A percentile compares a stretch with the other conserved stretches of the same genome.
phyloP scores from a whole-genome alignment of 2,888 invertebrate species.

The Diarsia dahlii region DNA sequence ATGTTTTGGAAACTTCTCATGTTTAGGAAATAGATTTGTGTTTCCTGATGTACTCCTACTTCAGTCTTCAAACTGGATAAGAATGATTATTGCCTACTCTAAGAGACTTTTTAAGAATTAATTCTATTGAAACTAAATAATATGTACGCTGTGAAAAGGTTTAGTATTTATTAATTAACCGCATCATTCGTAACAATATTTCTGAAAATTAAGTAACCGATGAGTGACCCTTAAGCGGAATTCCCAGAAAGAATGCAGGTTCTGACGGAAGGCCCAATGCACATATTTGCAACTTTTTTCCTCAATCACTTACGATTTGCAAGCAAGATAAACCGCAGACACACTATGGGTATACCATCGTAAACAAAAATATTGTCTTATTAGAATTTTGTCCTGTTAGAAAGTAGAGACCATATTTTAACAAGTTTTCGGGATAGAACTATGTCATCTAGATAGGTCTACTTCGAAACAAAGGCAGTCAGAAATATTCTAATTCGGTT shows the following conservation, averaged over 20 bases:
- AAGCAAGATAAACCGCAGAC: conserved; percentile 49
- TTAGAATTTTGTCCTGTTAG: conserved; percentile 3
- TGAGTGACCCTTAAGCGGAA: conserved; percentile 1
- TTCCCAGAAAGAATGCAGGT: conserved; percentile 14
- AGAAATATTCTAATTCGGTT: conserved; percentile 17
- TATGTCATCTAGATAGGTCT: neutral
- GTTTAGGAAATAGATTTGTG: neutral
- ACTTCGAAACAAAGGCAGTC: neutral
- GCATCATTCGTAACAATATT: neutral
- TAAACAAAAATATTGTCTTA: conserved; percentile 13
- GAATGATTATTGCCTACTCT: neutral
- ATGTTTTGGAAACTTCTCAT: neutral
- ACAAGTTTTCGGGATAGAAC: neutral
- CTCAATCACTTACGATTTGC: conserved; percentile 50
- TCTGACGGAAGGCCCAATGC: neutral
- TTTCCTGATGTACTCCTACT: neutral
- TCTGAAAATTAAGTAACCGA: conserved; percentile 26
- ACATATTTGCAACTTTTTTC: conserved; percentile 47
- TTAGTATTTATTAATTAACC: neutral
- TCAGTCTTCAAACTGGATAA: neutral
- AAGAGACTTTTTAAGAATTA: neutral
- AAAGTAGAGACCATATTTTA: neutral
- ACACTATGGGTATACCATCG: conserved; percentile 4
- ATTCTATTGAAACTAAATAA: neutral
- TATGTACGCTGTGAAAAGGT: neutral